Base-by-base conservation (phyloP, 2,888 invertebrate genomes). In the Euzophera pinguis region DNA sequence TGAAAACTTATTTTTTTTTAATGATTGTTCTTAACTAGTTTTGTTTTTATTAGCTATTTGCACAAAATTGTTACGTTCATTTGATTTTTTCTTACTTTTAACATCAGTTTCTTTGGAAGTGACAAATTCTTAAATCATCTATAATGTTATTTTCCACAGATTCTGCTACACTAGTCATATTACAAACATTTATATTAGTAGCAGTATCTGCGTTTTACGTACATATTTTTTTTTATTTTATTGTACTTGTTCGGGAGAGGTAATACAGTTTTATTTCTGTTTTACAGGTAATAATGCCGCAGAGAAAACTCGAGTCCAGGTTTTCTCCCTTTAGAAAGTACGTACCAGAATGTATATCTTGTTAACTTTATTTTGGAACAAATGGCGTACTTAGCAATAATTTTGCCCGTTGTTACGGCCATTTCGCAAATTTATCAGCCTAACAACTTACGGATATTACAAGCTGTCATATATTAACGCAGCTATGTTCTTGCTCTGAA, bases 381-480 rank as follows among this genome's bases (percentile, higher is more conserved):
- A 45, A 34, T 45, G 32, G 32, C 9, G 45, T 45, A 32, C 34
- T 10, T 10, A 14, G 10, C 10, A 10, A 45, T 32, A 45, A 45
- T 34, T 32, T 45, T 32, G 45, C 34, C 13, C 34, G 10, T 32
- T 16, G 45, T 32, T 14, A 32, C 10, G 8, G 32, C 45, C 45
- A 45, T 45, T 45, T 12, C 32, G 9, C 29, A 32, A 45, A 32
- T 45, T 45, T 45, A 45, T 45, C 12, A 32, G 45, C 12, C 27
- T 3, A 29, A 17, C 39, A 45, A 32, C 29, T 45, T 32, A 5
- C 45, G 13, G 12, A 14, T 45, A 45, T 32, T 45, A 12, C 10
- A 12, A 14, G 29, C 12, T 45, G 45, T 12, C 13, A 45, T 32
- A 45, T 45, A 45, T 12, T 13, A 9, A 3, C 22, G 14, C 45